phyloP scores from a whole-genome alignment of 2,113 vertebrate genomes.

The Eudorcas thomsonii region DNA sequence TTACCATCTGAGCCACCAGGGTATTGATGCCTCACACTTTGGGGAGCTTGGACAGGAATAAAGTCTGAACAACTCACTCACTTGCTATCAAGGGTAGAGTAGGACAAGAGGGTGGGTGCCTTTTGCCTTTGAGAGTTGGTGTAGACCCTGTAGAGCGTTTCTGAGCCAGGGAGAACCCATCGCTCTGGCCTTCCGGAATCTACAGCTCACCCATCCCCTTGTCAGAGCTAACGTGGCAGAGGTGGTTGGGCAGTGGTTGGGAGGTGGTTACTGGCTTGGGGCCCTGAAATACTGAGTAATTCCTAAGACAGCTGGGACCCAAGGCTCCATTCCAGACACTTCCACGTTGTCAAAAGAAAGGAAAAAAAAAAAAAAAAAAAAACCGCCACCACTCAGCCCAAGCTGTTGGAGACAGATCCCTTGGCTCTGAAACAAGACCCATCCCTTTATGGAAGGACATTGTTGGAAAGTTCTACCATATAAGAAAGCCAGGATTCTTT shows the following conservation, averaged over 20 bases:
- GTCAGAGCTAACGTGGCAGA: constrained; percentile 67
- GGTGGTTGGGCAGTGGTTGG: constrained; percentile 40
- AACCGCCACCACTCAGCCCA: background rate
- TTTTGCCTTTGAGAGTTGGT: background rate
- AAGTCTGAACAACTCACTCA: background rate
- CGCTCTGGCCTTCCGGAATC: background rate
- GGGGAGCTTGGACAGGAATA: background rate
- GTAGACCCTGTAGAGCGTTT: background rate
- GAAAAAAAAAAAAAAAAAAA: background rate
- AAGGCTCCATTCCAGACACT: constrained; percentile 40
- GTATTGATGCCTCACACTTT: background rate
- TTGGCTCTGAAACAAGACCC: constrained; percentile 54
- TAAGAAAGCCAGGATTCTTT: constrained; percentile 15
- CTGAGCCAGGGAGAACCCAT: background rate
- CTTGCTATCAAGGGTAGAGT: background rate
- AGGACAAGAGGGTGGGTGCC: background rate
- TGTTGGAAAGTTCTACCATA: constrained; percentile 48
- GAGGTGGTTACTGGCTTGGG: constrained; percentile 61
- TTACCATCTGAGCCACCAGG: background rate
- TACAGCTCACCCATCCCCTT: background rate
- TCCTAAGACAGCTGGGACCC: constrained; percentile 40
- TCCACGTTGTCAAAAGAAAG: constrained; percentile 74
- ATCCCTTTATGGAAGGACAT: constrained; percentile 67
- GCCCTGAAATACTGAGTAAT: constrained; percentile 71
- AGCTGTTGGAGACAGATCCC: constrained; percentile 37